A percentile compares a stretch with the other conserved stretches of the same genome.
Conservation (phyloP, 2,888 invertebrate genomes). For the Heteromurus nitidus region DNA sequence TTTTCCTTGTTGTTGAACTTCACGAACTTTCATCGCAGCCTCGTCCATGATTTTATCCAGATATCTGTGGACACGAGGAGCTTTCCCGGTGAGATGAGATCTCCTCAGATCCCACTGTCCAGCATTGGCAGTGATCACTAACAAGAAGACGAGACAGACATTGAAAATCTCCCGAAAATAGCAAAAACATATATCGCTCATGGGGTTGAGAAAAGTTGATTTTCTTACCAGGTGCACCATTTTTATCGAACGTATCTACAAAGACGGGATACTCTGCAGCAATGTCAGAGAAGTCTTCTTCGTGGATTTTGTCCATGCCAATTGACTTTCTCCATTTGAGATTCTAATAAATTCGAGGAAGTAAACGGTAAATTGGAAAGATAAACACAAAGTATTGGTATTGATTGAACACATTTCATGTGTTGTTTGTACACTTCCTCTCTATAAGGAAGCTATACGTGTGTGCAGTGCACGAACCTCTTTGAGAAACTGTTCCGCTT, state of each 20-base stretch:
- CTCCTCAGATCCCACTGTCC: slow-evolving; percentile 2
- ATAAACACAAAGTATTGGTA: no score
- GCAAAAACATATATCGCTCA: background rate
- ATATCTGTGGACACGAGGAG: background rate
- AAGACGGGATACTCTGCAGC: background rate
- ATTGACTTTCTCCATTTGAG: slow-evolving; percentile 19
- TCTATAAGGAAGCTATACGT: background rate
- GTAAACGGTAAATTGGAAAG: no score
- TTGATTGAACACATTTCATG: no score
- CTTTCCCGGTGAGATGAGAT: slow-evolving; percentile 19
- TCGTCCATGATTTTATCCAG: slow-evolving; percentile 37
- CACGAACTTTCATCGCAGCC: slow-evolving; percentile 28
- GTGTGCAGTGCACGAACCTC: background rate
- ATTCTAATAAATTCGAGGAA: background rate
- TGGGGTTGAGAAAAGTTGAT: background rate
- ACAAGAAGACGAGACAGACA: background rate
- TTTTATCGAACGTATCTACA: background rate
- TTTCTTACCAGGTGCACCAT: slow-evolving; percentile 1
- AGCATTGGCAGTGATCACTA: slow-evolving; percentile 3
- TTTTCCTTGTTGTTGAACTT: slow-evolving; percentile 34
- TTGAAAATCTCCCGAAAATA: background rate
- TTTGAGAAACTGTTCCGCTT: slow-evolving; percentile 12
- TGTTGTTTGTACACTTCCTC: background rate
- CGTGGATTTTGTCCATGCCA: background rate
- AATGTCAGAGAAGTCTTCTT: slow-evolving; percentile 16